phyloP scores from a whole-genome alignment of 2,113 vertebrate species.

The Sphyrna mokarran region DNA sequence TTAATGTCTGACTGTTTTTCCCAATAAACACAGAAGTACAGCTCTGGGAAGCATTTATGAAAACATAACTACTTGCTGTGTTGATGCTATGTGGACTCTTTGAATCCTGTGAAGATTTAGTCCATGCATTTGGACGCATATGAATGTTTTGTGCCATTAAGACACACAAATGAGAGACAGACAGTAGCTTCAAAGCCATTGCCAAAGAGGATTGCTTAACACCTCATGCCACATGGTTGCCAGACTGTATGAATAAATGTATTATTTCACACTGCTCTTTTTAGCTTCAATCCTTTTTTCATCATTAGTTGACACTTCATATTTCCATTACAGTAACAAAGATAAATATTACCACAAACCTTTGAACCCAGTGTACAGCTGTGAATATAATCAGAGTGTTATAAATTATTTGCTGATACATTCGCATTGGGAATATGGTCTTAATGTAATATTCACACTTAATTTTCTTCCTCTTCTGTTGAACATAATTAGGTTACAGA shows the following conservation, averaged over 20 bases:
- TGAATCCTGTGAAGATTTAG: conserved; percentile 39
- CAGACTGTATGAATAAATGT: conserved; percentile 29
- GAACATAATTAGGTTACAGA: background rate
- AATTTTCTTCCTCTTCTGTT: conserved; percentile 1
- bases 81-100: conserved; percentile 34
- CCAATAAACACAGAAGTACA: conserved; percentile 33
- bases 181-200: conserved; percentile 39
- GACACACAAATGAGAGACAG: conserved; percentile 37
- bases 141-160: conserved; percentile 39
- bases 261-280: conserved; percentile 38
- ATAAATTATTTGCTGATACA: background rate
- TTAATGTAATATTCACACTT: background rate
- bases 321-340: conserved; percentile 38
- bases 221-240: conserved; percentile 38
- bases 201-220: conserved; percentile 36
- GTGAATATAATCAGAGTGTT: background rate
- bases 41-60: conserved; percentile 41
- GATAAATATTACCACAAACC: conserved; percentile 35
- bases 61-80: conserved; percentile 39
- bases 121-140: background rate
- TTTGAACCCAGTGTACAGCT: conserved; percentile 15
- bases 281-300: conserved; percentile 24
- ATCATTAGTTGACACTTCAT: conserved; percentile 36
- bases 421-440: background rate
- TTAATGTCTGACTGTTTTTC: conserved; percentile 37